A percentile compares a stretch with the other conserved stretches of the same genome.
These are phyloP conservation scores for Aleiodes alternator DNA, from an alignment of 2,888 invertebrate species.

Conservation along the genomic window DNA sequence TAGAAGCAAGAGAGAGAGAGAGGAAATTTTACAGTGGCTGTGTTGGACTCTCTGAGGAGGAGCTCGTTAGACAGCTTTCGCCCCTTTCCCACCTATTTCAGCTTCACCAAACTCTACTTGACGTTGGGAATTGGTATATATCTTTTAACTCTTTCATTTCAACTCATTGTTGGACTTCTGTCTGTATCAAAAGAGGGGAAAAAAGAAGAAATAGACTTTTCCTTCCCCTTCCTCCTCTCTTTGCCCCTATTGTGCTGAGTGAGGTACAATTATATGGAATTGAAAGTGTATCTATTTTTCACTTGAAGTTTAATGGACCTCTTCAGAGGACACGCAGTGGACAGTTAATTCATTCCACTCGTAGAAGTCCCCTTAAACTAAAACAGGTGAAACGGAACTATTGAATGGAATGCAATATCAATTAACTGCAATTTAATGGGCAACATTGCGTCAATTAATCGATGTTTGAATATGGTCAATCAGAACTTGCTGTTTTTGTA, in stretches of 20 bases:
- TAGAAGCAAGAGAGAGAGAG: conserved; percentile 52
- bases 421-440: no score
- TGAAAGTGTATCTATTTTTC: conserved; percentile 25
- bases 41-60: conserved; percentile 41
- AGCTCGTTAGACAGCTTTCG: conserved; percentile 43
- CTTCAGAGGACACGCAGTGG: no score
- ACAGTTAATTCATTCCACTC: no score
- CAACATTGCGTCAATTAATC: no score
- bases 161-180: conserved; percentile 27
- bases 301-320: conserved; percentile 5
- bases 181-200: not conserved
- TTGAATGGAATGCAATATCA: no score
- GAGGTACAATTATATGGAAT: conserved; percentile 32
- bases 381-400: no score
- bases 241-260: not conserved
- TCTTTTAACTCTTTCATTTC: conserved; percentile 35
- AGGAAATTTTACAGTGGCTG: conserved; percentile 60
- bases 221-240: no score
- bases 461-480: no score
- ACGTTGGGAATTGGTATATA: conserved; percentile 30
- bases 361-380: no score
- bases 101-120: conserved; percentile 43
- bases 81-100: conserved; percentile 31
- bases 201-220: not conserved
- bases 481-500: no score